Base-by-base conservation (phyloP, 1,140 invertebrate genomes). In the Mya arenaria region DNA sequence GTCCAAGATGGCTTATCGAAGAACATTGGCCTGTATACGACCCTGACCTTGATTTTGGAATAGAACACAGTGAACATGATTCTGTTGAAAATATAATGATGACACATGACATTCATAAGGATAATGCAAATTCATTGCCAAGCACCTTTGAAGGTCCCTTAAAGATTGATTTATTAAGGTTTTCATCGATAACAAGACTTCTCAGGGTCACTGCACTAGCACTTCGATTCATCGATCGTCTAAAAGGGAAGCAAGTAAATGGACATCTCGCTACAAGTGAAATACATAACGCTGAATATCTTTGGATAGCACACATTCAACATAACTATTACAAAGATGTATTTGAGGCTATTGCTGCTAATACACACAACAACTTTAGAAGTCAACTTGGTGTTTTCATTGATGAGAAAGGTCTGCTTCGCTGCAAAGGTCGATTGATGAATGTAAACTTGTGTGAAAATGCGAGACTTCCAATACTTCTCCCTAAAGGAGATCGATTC, bases 381-480 rank as follows among this genome's bases (percentile, higher is more conserved):
- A 28, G 17, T 17, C 56, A 60, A 25, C 28, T 60, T 19, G 25
- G 56, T 60, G 8, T 60, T 10, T 60, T 19, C 25, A 28, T 68
- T 23, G 65, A 68, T 44, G 25, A 8, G 10, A 39, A 68, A 10
- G 65, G 65, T n/a, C 19, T 68, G 25, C 28, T 68, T 10, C 65
- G 65, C 3, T 69, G 41, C n/a, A 69, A 48, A 36, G 66, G 6
- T 32, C 37, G 66, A 30, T 30, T 69, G 15, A 28, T 48, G 32
- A 69, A 69, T 48, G n/a, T 13, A 48, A 30, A 34, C 32, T 3
- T 69, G 2, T 2, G 4, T 25, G 41, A 72, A 72, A 8, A 48
- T 5, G 41, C 69, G 13, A 56, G 52, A 32, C 32, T 23, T 25
- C 66, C 66, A 48, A 69, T 69, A 69, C 37, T 69, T 2, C 52